Conservation (phyloP, 1,140 invertebrate genomes). For the Leucophenga varia region DNA sequence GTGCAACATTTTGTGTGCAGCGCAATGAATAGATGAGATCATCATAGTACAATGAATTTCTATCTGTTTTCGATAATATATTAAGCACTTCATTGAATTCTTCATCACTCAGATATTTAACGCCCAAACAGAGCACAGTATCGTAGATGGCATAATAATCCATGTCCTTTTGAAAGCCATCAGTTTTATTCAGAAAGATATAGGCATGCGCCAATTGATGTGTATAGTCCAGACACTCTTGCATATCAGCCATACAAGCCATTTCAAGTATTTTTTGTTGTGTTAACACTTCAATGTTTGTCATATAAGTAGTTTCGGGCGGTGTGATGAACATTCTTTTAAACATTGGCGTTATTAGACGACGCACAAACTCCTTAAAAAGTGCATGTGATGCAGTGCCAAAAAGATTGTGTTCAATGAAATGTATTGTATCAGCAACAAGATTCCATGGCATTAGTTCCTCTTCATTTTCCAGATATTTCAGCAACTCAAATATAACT, state of each 20-base stretch:
- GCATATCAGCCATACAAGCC: slow-evolving; percentile 35
- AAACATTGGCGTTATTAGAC: slow-evolving; percentile 33
- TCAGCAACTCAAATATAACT: slow-evolving; percentile 57
- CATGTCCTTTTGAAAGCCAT: slow-evolving; percentile 7
- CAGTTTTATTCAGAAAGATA: slow-evolving; percentile 26
- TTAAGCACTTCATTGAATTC: slow-evolving; percentile 30
- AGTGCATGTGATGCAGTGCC: slow-evolving; percentile 56
- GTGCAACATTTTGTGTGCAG: slow-evolving; percentile 34
- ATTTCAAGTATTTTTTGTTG: slow-evolving; percentile 19
- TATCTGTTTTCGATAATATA: slow-evolving; percentile 18
- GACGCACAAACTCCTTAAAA: slow-evolving; percentile 34
- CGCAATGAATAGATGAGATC: slow-evolving; percentile 41
- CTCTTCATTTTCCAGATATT: slow-evolving; percentile 63
- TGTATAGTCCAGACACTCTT: slow-evolving; percentile 37
- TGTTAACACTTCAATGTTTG: slow-evolving; percentile 1
- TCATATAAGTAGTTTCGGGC: background rate
- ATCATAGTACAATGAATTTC: slow-evolving; percentile 22
- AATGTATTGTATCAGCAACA: slow-evolving; percentile 24
- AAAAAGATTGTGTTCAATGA: slow-evolving; percentile 25
- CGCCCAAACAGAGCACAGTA: slow-evolving; percentile 29
- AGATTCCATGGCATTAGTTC: slow-evolving; percentile 62
- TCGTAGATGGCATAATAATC: slow-evolving; percentile 31
- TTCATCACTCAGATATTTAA: slow-evolving; percentile 26
- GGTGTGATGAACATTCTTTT: slow-evolving; percentile 22
- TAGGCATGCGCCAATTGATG: slow-evolving; percentile 27